Conservation (phyloP, 1,140 invertebrate genomes). For the Lordiphosa stackelbergi region DNA sequence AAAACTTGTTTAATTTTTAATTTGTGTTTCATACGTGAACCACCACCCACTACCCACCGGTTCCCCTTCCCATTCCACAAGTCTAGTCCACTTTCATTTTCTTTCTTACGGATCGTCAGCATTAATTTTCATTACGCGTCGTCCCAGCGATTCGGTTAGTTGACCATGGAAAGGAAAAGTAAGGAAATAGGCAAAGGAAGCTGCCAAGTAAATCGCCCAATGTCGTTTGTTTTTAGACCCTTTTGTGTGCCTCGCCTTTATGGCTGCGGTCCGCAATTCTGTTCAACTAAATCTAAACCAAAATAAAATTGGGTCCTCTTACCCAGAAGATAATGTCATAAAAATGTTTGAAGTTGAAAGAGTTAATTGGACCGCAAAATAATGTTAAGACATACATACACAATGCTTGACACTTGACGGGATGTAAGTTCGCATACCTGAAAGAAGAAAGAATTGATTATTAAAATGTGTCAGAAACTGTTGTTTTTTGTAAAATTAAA, state of each 20-base stretch:
- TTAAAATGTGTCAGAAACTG: too few species aligned
- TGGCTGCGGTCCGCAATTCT: neutral
- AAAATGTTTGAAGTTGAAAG: conserved; percentile 7
- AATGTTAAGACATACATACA: conserved; percentile 1
- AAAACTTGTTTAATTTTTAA: conserved; percentile 64
- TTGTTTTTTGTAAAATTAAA: too few species aligned
- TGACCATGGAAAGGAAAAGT: conserved; percentile 37
- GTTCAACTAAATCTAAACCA: conserved; percentile 2
- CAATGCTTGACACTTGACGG: too few species aligned
- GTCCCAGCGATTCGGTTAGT: conserved; percentile 72
- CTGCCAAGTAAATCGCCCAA: conserved; percentile 10
- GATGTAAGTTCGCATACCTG: too few species aligned
- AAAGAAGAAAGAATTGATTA: too few species aligned
- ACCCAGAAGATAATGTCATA: conserved; percentile 6
- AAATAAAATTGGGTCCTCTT: neutral
- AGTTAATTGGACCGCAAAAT: conserved; percentile 4
- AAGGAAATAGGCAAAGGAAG: neutral
- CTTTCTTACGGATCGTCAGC: conserved; percentile 67
- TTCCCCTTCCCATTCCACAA: neutral
- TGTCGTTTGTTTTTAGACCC: conserved; percentile 6
- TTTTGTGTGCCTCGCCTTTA: neutral
- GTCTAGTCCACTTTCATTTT: conserved; percentile 27
- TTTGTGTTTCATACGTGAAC: conserved; percentile 47
- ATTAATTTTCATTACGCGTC: conserved; percentile 75
- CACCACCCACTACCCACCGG: conserved; percentile 5